Conservation (phyloP, 2,888 invertebrate genomes). For the Lissocephala sabroskyi region DNA sequence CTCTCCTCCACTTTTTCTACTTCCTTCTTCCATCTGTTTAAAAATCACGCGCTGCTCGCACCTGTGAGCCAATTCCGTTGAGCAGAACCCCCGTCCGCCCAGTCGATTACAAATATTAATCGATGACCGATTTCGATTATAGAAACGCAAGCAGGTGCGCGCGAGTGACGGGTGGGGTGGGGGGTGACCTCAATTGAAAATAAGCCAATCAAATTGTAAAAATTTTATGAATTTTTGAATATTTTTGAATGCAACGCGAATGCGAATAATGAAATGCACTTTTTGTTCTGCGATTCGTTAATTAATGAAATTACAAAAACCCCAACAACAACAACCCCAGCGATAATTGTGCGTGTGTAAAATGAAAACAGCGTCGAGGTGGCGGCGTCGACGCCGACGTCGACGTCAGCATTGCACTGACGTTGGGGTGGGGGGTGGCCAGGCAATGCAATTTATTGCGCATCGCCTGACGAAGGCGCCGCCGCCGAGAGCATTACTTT, state of each 20-base stretch:
- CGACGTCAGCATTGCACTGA: background rate
- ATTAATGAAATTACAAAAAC: slow-evolving; percentile 33
- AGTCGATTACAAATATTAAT: too few species aligned
- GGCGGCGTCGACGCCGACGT: slow-evolving; percentile 1
- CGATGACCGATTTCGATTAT: too few species aligned
- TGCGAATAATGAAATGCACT: slow-evolving; percentile 22
- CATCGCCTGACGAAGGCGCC: slow-evolving; percentile 28
- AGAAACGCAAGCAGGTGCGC: slow-evolving; percentile 17
- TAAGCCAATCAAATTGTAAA: slow-evolving; percentile 11
- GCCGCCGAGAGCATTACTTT: slow-evolving; percentile 1
- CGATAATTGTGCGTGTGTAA: background rate
- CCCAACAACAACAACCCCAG: too few species aligned
- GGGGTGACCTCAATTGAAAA: slow-evolving; percentile 29
- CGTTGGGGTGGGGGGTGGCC: background rate
- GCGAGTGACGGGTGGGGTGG: slow-evolving; percentile 14
- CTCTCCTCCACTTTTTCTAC: too few species aligned
- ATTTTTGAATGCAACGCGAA: slow-evolving; percentile 10
- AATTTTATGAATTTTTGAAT: slow-evolving; percentile 22
- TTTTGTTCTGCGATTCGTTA: too few species aligned
- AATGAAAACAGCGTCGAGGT: background rate
- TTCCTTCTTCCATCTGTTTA: too few species aligned
- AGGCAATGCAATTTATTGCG: slow-evolving; percentile 51
- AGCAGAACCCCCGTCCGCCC: too few species aligned
- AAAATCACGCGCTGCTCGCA: too few species aligned
- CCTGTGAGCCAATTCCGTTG: too few species aligned